Evolutionary conservation across 2,888 invertebrate species (phyloP).

Genomic region (Lasioglossum pauxillum): DNA sequence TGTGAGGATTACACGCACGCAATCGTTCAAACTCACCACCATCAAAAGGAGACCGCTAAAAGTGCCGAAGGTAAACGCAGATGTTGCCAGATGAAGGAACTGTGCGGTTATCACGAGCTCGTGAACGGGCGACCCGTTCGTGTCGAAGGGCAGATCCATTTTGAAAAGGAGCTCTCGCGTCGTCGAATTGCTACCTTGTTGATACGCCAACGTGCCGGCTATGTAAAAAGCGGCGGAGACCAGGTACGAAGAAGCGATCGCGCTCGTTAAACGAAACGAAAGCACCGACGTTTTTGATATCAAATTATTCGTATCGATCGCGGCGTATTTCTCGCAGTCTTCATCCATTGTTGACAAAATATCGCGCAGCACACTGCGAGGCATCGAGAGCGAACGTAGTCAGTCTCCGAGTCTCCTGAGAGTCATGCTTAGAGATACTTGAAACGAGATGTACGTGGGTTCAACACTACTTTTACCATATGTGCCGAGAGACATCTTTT

Average conservation of each 20-base stretch:
- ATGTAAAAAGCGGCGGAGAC: constrained; percentile 10
- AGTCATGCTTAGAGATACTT: not conserved
- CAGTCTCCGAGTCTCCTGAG: not conserved
- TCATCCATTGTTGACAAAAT: constrained; percentile 41
- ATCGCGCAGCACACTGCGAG: constrained; percentile 37
- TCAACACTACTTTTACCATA: too few species aligned
- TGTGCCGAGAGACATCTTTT: too few species aligned
- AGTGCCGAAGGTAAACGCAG: constrained; percentile 26
- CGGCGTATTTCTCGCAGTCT: constrained; percentile 44
- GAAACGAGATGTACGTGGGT: not conserved
- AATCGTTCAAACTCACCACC: constrained; percentile 41
- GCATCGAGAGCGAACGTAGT: not conserved
- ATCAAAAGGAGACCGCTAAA: constrained; percentile 46
- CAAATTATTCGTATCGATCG: constrained; percentile 29
- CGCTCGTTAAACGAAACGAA: constrained; percentile 37
- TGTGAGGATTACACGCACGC: not conserved
- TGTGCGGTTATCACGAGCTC: constrained; percentile 39
- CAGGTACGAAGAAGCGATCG: constrained; percentile 18
- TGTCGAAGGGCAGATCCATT: constrained; percentile 54
- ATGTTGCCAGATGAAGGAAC: constrained; percentile 41
- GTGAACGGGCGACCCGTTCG: constrained; percentile 28
- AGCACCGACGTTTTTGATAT: constrained; percentile 32
- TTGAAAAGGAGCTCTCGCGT: constrained; percentile 40
- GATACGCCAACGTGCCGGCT: not conserved
- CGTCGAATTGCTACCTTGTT: not conserved